These are phyloP conservation scores for Paedocypris sp. DNA, from an alignment of 2,113 vertebrate genomes.

Conservation along the genomic window DNA sequence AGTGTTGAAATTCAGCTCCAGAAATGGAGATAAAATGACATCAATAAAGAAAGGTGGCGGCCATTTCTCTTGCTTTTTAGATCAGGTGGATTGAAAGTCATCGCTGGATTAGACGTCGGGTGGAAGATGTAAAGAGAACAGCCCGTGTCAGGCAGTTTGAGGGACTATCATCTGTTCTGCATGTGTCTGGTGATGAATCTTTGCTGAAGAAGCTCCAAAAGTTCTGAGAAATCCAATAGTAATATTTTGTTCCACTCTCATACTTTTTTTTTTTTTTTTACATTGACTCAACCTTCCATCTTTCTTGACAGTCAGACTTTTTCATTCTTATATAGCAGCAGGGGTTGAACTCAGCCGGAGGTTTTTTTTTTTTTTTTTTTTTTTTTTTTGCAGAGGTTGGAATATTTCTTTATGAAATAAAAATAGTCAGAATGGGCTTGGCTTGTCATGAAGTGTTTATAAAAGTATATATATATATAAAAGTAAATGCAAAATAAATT, in stretches of 20 bases:
- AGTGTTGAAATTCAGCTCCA: slow-evolving; percentile 53
- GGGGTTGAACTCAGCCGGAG: background rate
- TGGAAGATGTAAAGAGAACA: slow-evolving; percentile 14
- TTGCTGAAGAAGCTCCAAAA: slow-evolving; percentile 6
- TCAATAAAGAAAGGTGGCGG: slow-evolving; percentile 45
- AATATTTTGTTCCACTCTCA: background rate
- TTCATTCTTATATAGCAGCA: background rate
- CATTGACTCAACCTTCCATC: background rate
- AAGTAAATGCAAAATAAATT: too few species aligned
- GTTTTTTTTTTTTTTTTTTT: background rate
- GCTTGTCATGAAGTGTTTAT: too few species aligned
- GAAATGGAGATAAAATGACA: slow-evolving; percentile 47
- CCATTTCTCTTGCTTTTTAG: slow-evolving; percentile 29
- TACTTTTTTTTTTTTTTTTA: background rate
- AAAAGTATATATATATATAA: too few species aligned
- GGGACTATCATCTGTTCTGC: slow-evolving; percentile 21
- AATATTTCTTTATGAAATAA: background rate
- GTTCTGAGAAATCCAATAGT: background rate
- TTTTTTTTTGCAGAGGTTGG: background rate
- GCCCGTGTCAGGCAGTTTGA: slow-evolving; percentile 34
- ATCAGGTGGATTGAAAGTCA: slow-evolving; percentile 17
- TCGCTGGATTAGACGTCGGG: slow-evolving; percentile 19
- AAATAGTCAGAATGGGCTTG: background rate
- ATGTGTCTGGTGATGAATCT: slow-evolving; percentile 13
- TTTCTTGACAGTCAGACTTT: background rate